These are phyloP conservation scores for Sphaeridia pumilis DNA, from an alignment of 2,888 invertebrate genomes.

Conservation along the genomic window DNA sequence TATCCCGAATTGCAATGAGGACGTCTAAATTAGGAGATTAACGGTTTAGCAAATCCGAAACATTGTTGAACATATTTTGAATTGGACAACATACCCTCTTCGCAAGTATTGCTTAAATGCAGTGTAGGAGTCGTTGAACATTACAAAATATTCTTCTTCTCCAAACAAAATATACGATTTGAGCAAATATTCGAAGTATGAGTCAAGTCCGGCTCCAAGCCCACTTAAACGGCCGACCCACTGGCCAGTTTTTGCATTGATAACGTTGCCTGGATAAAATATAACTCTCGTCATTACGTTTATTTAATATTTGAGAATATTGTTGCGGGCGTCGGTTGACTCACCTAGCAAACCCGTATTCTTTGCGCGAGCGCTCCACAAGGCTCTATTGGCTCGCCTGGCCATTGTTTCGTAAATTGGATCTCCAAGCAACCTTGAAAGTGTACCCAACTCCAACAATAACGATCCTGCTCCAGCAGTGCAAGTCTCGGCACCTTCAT, in stretches of 20 bases:
- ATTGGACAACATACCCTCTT: constrained; percentile 45
- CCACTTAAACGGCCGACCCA: constrained; percentile 50
- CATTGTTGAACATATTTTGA: too few species aligned
- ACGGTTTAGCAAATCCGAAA: too few species aligned
- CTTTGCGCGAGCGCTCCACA: constrained; percentile 47
- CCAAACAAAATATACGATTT: constrained; percentile 53
- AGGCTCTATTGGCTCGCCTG: constrained; percentile 44
- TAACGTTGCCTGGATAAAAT: constrained; percentile 46
- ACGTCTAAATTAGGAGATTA: constrained; percentile 37
- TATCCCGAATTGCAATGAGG: constrained; percentile 45
- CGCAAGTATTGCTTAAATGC: constrained; percentile 48
- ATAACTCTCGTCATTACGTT: not conserved
- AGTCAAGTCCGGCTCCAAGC: constrained; percentile 51
- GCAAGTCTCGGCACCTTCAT: constrained; percentile 48
- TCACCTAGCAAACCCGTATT: constrained; percentile 49
- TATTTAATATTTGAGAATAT: not conserved
- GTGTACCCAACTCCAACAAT: constrained; percentile 49
- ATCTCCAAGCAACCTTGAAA: constrained; percentile 49
- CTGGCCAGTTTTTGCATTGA: constrained; percentile 51
- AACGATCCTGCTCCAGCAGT: constrained; percentile 53
- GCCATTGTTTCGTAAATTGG: constrained; percentile 50
- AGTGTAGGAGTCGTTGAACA: constrained; percentile 49
- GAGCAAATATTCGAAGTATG: constrained; percentile 51
- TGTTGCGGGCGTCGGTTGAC: not conserved
- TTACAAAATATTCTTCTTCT: constrained; percentile 45